Evolutionary conservation across 2,113 vertebrate species (phyloP).

Genomic region (Nesogale talazaci): DNA sequence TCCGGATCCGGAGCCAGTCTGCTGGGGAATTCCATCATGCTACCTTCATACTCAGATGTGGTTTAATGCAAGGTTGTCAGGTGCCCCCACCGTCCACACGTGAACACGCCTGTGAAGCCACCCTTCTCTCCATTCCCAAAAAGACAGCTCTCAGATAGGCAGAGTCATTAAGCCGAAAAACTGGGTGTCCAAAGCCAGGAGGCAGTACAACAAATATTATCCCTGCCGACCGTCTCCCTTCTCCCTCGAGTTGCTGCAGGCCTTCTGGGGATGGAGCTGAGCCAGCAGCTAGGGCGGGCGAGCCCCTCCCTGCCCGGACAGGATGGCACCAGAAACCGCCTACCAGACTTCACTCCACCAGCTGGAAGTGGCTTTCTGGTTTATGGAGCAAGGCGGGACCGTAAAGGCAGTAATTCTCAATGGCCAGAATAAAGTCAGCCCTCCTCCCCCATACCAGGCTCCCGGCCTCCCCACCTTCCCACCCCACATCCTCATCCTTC

Average conservation of each 20-base stretch:
- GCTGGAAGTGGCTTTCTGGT: conserved; percentile 70
- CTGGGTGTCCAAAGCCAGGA: background rate
- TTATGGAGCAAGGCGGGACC: conserved; percentile 62
- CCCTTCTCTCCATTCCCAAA: background rate
- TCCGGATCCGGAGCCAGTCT: background rate
- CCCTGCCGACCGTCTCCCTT: background rate
- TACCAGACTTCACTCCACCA: background rate
- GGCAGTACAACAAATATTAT: background rate
- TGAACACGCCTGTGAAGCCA: background rate
- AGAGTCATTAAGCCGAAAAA: background rate
- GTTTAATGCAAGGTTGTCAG: conserved; percentile 22
- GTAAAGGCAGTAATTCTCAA: conserved; percentile 61
- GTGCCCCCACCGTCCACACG: conserved; percentile 37
- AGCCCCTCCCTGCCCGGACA: conserved; percentile 23
- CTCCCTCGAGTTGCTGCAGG: background rate
- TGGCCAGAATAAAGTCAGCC: conserved; percentile 32
- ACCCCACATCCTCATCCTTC: background rate
- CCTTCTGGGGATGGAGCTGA: background rate
- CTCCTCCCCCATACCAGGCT: background rate
- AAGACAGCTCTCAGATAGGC: conserved; percentile 20
- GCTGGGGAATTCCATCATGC: conserved; percentile 37
- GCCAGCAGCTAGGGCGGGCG: background rate
- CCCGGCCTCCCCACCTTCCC: too few species aligned
- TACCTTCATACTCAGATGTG: conserved; percentile 33
- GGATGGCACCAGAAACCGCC: conserved; percentile 58